Percentiles rank a stretch among this genome's conserved stretches.
Conservation (phyloP, 2,888 invertebrate genomes). For the Pyrochroa serraticornis region DNA sequence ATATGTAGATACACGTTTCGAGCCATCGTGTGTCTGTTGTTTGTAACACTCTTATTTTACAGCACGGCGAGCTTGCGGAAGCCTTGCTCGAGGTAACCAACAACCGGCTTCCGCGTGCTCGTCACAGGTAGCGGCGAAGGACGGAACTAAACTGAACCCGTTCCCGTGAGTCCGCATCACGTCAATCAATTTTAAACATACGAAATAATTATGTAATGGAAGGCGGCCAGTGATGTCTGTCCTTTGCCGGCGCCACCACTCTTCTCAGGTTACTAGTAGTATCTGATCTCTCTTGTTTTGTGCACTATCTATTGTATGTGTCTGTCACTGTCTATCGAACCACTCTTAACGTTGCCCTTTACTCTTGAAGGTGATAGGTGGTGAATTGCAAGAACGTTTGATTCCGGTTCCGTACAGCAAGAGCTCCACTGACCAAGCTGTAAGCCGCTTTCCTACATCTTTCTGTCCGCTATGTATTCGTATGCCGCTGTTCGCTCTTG, state of each 20-base stretch:
- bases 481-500: constrained; percentile 58
- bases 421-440: constrained; percentile 99
- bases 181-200: neutral
- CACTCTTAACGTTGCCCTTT: constrained; percentile 83
- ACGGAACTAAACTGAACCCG: neutral
- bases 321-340: constrained; percentile 63
- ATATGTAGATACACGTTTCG: constrained; percentile 56
- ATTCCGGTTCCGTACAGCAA: constrained; percentile 99
- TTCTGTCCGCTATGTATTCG: constrained; percentile 60
- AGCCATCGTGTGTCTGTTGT: constrained; percentile 59
- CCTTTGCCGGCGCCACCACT: constrained; percentile 31
- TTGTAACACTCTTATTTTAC: constrained; percentile 49
- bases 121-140: constrained; percentile 28
- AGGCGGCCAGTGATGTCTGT: constrained; percentile 5
- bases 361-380: constrained; percentile 99
- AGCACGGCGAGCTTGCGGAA: constrained; percentile 47
- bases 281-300: constrained; percentile 61
- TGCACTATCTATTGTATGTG: constrained; percentile 60
- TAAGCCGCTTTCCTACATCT: constrained; percentile 81
- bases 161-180: too few relatives aligned
- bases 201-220: neutral
- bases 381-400: constrained; percentile 99
- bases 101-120: constrained; percentile 23
- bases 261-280: constrained; percentile 58
- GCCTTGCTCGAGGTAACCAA: constrained; percentile 18